Conservation (phyloP, 2,888 invertebrate genomes). For the Biston betularia region DNA sequence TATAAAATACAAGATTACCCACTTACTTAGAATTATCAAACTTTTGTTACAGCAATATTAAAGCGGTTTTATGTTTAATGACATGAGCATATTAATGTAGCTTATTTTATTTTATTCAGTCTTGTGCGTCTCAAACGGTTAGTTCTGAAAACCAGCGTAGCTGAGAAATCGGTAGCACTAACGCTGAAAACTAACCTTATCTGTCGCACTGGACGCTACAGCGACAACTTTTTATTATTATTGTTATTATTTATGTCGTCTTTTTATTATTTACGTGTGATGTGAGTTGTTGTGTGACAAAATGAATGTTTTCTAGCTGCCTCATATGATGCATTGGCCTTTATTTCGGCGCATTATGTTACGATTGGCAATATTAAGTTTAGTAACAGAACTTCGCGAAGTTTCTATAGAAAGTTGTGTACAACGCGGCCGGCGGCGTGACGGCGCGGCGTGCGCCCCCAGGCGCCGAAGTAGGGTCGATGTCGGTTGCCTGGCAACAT, state of each 20-base stretch:
- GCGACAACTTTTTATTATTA: too few species aligned
- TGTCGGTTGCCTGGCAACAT: constrained; percentile 71
- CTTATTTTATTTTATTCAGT: too few species aligned
- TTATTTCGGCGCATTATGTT: neutral
- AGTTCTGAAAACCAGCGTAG: too few species aligned
- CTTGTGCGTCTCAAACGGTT: too few species aligned
- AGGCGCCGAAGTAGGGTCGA: constrained; percentile 51
- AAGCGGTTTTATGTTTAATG: constrained; percentile 33
- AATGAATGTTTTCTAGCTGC: too few species aligned
- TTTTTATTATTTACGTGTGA: too few species aligned
- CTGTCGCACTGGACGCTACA: too few species aligned
- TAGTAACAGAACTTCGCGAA: constrained; percentile 50
- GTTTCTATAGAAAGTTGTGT: constrained; percentile 65
- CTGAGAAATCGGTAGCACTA: too few species aligned
- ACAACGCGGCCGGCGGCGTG: constrained; percentile 21
- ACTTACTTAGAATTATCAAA: constrained; percentile 15
- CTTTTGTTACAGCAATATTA: constrained; percentile 8
- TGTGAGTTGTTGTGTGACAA: too few species aligned
- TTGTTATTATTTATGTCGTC: too few species aligned
- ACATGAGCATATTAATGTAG: constrained; percentile 29
- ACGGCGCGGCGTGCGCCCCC: constrained; percentile 28
- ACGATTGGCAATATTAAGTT: constrained; percentile 8
- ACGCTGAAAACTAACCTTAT: too few species aligned
- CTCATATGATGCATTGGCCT: constrained; percentile 18
- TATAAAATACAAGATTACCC: constrained; percentile 2